Percentiles rank a stretch among this genome's conserved stretches.
These are phyloP conservation scores for Crypturellus tataupa DNA, from an alignment of 2,797 vertebrate genomes.

Conservation along the genomic window DNA sequence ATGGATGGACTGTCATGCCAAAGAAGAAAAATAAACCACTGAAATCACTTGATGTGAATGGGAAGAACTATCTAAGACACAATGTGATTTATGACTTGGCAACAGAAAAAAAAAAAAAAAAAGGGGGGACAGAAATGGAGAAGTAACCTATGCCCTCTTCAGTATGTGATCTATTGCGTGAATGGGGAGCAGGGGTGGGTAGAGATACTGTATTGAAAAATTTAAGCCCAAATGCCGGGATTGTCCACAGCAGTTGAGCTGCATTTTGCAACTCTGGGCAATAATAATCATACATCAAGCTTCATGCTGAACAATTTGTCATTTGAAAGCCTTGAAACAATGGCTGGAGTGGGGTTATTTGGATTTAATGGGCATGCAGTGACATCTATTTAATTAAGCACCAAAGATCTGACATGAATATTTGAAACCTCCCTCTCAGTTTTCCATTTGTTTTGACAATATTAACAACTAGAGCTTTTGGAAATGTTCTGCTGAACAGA, in stretches of 20 bases:
- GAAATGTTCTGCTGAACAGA: not conserved
- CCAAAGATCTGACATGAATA: not conserved
- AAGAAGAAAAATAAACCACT: not conserved
- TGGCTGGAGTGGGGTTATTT: not conserved
- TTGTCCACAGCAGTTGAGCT: not conserved
- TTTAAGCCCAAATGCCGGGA: not conserved
- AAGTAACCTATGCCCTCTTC: not conserved
- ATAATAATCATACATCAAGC: constrained; percentile 16
- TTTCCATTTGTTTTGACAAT: not conserved
- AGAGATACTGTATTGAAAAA: not conserved
- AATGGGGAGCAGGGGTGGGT: not conserved
- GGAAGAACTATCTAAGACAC: not conserved
- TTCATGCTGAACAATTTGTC: not conserved
- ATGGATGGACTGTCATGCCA: not conserved
- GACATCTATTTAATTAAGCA: constrained; percentile 50
- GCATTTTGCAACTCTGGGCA: not conserved
- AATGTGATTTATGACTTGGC: not conserved
- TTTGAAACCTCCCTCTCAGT: constrained; percentile 22
- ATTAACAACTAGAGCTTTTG: not conserved
- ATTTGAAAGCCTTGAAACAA: constrained; percentile 33
- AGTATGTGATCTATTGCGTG: not conserved
- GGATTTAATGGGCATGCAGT: constrained; percentile 20
- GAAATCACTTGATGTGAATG: not conserved
- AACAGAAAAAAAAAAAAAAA: too few species aligned
- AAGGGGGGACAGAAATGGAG: not conserved